Base-by-base conservation (phyloP, 2,888 invertebrate species). In the Hirtodrosophila cameraria region DNA sequence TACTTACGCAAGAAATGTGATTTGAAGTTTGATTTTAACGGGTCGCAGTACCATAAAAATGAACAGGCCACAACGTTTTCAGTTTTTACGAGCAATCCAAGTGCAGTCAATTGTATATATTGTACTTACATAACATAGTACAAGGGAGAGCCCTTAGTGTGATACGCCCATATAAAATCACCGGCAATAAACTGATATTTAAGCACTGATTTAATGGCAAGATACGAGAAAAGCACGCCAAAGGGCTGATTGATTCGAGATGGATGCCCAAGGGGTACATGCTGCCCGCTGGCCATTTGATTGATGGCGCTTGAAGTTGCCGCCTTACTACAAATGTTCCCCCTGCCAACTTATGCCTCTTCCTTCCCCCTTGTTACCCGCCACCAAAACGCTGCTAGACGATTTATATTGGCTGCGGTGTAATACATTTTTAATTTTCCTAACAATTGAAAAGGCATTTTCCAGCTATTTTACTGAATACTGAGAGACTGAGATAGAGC, bases 121-220 rank as follows among this genome's bases (percentile, higher is more conserved):
- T 71, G 52, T 8, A 7, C 23, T 2, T 53, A 62, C 70, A 31
- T 28, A 49, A 31, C 9, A 18, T 20, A 12, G 9, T 15, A 27
- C 58, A 66, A 58, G n/a, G n/a, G n/a, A n/a, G n/a, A n/a, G n/a
- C n/a, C n/a, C n/a, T n/a, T n/a, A n/a, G 5, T 4, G 8, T 13
- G 39, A 31, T 38, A 38, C n/a, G 36, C 12, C 16, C 31, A 48
- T 39, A 53, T 35, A 70, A 73, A 73, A 70, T 73, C 68, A 72
- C 48, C 45, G 55, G 62, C 68, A 57, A 67, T 70, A 73, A 73
- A 70, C 57, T 70, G 74, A 70, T 70, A 74, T 70, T 70, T 70
- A 70, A 70, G 70, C 70, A 62, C 55, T 73, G 70, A 73, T 70
- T 70, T 70, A 73, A 70, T 70, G 62, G 74, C 62, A 43, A 48